Percentiles rank a stretch among this genome's conserved stretches.
Evolutionary conservation across 1,140 invertebrate genomes (phyloP).

Genomic region (Oedothorax gibbosus): DNA sequence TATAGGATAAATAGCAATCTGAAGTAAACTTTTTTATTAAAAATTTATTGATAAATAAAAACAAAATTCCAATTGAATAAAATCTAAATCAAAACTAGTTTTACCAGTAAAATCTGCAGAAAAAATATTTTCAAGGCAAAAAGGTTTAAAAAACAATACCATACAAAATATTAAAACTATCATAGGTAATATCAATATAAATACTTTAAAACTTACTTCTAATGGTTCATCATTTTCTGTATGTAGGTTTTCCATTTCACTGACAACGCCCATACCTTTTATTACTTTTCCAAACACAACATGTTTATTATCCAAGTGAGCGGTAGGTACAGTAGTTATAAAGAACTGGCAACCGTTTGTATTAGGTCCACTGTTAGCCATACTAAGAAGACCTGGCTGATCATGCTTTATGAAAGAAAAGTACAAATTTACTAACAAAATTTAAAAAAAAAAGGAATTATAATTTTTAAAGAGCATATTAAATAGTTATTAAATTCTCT

Average conservation of each 20-base stretch:
- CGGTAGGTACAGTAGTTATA: conserved; percentile 84
- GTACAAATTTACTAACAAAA: neutral
- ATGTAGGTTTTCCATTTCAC: conserved; percentile 75
- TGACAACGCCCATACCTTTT: conserved; percentile 77
- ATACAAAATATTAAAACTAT: neutral
- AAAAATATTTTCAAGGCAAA: neutral
- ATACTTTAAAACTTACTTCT: conserved; percentile 50
- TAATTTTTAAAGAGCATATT: neutral
- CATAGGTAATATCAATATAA: neutral
- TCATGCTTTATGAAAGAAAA: conserved; percentile 71
- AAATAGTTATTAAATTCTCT: too few species aligned
- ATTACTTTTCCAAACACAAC: conserved; percentile 89
- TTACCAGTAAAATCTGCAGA: neutral
- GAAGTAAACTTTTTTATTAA: too few species aligned
- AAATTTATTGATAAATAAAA: too few species aligned
- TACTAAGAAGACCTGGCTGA: conserved; percentile 80
- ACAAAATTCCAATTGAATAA: too few species aligned
- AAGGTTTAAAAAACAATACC: neutral
- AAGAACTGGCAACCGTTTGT: conserved; percentile 96
- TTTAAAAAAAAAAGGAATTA: neutral
- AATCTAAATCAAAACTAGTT: too few species aligned
- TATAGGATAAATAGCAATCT: too few species aligned
- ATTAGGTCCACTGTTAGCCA: conserved; percentile 90
- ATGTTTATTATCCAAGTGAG: conserved; percentile 89
- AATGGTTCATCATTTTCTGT: conserved; percentile 65